phyloP scores from a whole-genome alignment of 2,797 vertebrate genomes.

The Spondyliosoma cantharus region DNA sequence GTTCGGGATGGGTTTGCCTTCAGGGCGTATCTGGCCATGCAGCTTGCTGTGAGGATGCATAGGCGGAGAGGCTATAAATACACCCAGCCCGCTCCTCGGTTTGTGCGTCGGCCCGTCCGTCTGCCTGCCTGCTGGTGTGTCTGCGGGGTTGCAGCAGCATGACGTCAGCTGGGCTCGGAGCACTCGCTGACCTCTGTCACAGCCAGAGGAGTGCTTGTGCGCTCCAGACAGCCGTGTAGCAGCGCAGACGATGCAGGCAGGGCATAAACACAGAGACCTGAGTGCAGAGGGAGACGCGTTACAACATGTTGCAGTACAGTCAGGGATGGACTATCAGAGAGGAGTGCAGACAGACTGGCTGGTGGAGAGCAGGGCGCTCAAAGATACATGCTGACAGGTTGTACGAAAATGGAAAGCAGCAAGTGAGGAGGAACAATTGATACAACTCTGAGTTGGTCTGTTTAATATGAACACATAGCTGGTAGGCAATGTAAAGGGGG shows the following conservation, averaged over 20 bases:
- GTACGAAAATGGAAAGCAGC: slow-evolving; percentile 52
- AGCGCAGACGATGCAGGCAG: slow-evolving; percentile 60
- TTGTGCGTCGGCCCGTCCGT: slow-evolving; percentile 54
- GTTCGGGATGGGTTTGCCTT: slow-evolving; percentile 48
- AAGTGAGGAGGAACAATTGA: slow-evolving; percentile 21
- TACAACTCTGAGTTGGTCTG: slow-evolving; percentile 4
- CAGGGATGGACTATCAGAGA: slow-evolving; percentile 37
- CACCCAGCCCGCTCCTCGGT: slow-evolving; percentile 51
- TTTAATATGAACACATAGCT: not conserved
- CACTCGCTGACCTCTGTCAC: slow-evolving; percentile 84
- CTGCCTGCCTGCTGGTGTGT: slow-evolving; percentile 68
- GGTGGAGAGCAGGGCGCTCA: slow-evolving; percentile 45
- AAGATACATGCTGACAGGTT: slow-evolving; percentile 55
- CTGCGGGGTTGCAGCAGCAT: slow-evolving; percentile 77
- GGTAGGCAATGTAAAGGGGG: too few species aligned
- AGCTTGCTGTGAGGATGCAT: slow-evolving; percentile 66
- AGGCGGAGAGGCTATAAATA: slow-evolving; percentile 77
- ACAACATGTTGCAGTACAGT: slow-evolving; percentile 63
- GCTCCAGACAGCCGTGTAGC: slow-evolving; percentile 68
- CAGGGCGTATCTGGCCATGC: slow-evolving; percentile 55
- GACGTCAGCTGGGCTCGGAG: slow-evolving; percentile 77
- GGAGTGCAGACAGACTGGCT: slow-evolving; percentile 55
- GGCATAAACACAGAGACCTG: slow-evolving; percentile 60
- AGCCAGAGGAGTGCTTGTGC: slow-evolving; percentile 59
- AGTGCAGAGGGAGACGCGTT: slow-evolving; percentile 64